Conservation (phyloP, 2,888 invertebrate genomes). For the Tipula lateralis region DNA sequence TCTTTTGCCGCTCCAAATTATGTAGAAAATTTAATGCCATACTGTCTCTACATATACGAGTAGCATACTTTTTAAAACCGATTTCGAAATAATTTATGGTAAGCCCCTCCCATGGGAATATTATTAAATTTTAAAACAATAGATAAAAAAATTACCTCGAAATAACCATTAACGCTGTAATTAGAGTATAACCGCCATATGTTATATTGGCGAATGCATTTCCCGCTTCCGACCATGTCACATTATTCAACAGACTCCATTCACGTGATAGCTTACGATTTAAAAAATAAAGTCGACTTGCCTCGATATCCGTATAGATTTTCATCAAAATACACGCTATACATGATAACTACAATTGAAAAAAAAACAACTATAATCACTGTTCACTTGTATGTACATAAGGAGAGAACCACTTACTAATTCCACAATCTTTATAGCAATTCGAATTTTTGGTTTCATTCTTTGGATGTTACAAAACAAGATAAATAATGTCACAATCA, state of each 20-base stretch:
- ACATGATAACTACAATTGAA: slow-evolving; percentile 36
- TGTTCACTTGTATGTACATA: not conserved
- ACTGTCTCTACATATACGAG: not conserved
- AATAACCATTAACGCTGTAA: slow-evolving; percentile 37
- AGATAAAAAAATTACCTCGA: slow-evolving; percentile 35
- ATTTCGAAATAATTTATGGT: not conserved
- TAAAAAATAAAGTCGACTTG: slow-evolving; percentile 35
- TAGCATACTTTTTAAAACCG: not conserved
- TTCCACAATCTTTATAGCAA: slow-evolving; percentile 36
- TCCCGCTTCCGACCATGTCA: slow-evolving; percentile 37
- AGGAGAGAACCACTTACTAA: slow-evolving; percentile 35
- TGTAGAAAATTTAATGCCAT: not conserved
- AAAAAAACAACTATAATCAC: not conserved
- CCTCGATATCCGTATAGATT: slow-evolving; percentile 36
- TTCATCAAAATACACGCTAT: slow-evolving; percentile 37
- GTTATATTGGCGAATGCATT: slow-evolving; percentile 38
- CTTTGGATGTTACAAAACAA: not conserved
- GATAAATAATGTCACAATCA: not conserved
- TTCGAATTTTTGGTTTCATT: slow-evolving; percentile 34
- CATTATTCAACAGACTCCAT: slow-evolving; percentile 36
- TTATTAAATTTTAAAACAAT: not conserved
- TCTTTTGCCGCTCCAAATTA: not conserved
- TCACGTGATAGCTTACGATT: slow-evolving; percentile 37
- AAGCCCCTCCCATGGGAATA: not conserved
- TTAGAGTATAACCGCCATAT: slow-evolving; percentile 37